Percentiles rank a stretch among this genome's conserved stretches.
Conservation (phyloP, 1,140 invertebrate genomes). For the Penaeus japonicus region DNA sequence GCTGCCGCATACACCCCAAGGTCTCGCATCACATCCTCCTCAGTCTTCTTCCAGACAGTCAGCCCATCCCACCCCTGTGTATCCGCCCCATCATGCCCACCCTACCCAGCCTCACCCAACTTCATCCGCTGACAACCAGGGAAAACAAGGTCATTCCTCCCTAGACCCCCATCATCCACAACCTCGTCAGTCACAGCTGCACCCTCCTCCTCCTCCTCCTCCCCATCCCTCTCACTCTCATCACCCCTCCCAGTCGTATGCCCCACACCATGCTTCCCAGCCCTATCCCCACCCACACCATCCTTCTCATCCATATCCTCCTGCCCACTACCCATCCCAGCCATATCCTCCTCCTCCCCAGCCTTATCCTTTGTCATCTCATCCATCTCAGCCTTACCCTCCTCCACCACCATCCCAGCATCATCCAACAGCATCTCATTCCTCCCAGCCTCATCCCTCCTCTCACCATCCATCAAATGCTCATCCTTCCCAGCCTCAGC, state of each 20-base stretch:
- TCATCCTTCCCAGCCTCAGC: not conserved
- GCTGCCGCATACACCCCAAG: not conserved
- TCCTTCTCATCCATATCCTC: not conserved
- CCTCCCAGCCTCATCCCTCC: slow-evolving; percentile 3
- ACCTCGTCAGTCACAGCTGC: not conserved
- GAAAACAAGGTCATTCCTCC: not conserved
- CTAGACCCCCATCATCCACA: not conserved
- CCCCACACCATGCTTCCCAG: not conserved
- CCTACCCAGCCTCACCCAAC: not conserved
- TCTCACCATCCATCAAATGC: not conserved
- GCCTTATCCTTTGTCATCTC: not conserved
- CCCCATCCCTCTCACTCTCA: not conserved
- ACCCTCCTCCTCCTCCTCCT: not conserved
- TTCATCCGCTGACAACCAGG: not conserved
- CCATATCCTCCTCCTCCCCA: not conserved
- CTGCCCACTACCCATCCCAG: not conserved
- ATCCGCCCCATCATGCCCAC: not conserved
- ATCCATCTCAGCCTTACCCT: not conserved
- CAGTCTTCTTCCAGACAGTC: not conserved
- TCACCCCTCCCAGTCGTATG: not conserved
- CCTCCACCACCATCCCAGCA: not conserved
- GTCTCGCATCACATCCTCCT: not conserved
- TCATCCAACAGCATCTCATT: slow-evolving; percentile 1
- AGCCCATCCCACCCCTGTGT: not conserved
- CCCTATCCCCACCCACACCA: not conserved